Percentiles rank a stretch among this genome's conserved stretches.
phyloP scores from a whole-genome alignment of 2,888 invertebrate genomes.

The Dusona sp. region DNA sequence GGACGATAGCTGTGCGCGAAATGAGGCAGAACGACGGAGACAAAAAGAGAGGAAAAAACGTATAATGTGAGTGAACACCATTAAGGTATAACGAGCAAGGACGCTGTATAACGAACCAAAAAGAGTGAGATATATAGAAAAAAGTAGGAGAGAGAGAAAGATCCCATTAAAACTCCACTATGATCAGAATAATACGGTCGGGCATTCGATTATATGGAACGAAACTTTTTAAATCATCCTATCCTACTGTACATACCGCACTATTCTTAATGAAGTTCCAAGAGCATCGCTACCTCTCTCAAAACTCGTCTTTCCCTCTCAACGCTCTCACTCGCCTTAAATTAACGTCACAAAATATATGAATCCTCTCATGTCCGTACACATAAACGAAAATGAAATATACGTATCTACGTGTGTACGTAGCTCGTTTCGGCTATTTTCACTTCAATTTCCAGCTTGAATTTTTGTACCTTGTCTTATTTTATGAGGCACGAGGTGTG shows the following conservation, averaged over 20 bases:
- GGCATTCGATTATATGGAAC: slow-evolving; percentile 65
- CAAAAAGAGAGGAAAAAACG: slow-evolving; percentile 29
- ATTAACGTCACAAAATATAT: slow-evolving; percentile 56
- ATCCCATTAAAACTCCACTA: slow-evolving; percentile 66
- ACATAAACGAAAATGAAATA: not conserved
- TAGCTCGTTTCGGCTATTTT: not conserved
- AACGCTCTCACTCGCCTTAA: not conserved
- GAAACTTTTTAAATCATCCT: slow-evolving; percentile 67
- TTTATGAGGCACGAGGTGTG: not conserved
- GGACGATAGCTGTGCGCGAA: slow-evolving; percentile 32
- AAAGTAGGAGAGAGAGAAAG: slow-evolving; percentile 16
- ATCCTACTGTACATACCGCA: slow-evolving; percentile 31
- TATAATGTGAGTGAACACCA: slow-evolving; percentile 56
- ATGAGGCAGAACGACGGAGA: slow-evolving; percentile 44
- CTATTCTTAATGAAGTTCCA: slow-evolving; percentile 59
- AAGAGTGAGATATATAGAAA: not conserved
- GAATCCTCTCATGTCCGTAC: not conserved
- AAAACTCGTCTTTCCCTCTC: slow-evolving; percentile 42
- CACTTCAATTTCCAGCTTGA: not conserved
- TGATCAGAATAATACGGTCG: slow-evolving; percentile 69
- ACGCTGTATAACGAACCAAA: slow-evolving; percentile 62
- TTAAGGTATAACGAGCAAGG: slow-evolving; percentile 66
- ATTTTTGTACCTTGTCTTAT: not conserved
- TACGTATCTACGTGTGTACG: not conserved
- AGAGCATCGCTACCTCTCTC: not conserved